Evolutionary conservation across 1,140 invertebrate genomes (phyloP).

Genomic region (Drosophila guanche): DNA sequence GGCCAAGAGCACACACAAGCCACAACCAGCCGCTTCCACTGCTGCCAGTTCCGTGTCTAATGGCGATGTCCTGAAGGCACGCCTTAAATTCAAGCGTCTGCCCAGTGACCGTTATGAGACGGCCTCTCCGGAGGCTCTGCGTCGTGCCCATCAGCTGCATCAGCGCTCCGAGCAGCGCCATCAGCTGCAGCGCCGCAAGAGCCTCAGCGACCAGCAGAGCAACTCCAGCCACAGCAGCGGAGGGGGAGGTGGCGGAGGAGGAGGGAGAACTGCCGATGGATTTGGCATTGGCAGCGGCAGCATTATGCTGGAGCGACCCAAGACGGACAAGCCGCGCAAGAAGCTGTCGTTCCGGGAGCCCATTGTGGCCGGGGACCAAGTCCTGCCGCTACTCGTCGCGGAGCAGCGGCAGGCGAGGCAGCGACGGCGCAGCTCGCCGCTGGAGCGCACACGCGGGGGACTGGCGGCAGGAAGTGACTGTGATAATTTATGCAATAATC

Average conservation of each 20-base stretch:
- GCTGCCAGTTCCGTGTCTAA: constrained; percentile 3
- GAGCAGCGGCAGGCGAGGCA: constrained; percentile 58
- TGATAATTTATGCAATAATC: constrained; percentile 76
- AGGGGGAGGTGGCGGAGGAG: constrained; percentile 34
- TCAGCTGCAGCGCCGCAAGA: constrained; percentile 64
- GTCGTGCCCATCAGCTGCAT: constrained; percentile 57
- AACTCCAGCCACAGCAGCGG: constrained; percentile 66
- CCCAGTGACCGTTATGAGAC: constrained; percentile 54
- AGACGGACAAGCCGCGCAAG: constrained; percentile 89
- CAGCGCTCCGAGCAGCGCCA: constrained; percentile 64
- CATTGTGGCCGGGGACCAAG: constrained; percentile 78
- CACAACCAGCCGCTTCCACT: background rate
- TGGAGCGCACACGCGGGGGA: constrained; percentile 47
- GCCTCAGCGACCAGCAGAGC: constrained; percentile 62
- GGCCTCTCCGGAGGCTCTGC: constrained; percentile 67
- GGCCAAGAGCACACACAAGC: constrained; percentile 49
- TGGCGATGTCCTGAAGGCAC: constrained; percentile 66
- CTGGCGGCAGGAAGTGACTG: constrained; percentile 27
- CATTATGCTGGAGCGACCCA: constrained; percentile 69
- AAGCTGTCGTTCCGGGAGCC: constrained; percentile 94
- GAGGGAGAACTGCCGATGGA: background rate
- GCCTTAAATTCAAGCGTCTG: constrained; percentile 73
- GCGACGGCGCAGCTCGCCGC: constrained; percentile 70
- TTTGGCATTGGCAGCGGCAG: constrained; percentile 31
- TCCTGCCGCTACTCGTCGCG: constrained; percentile 52